Conservation (phyloP, 2,797 vertebrate species). For the Falco novaeseelandiae region DNA sequence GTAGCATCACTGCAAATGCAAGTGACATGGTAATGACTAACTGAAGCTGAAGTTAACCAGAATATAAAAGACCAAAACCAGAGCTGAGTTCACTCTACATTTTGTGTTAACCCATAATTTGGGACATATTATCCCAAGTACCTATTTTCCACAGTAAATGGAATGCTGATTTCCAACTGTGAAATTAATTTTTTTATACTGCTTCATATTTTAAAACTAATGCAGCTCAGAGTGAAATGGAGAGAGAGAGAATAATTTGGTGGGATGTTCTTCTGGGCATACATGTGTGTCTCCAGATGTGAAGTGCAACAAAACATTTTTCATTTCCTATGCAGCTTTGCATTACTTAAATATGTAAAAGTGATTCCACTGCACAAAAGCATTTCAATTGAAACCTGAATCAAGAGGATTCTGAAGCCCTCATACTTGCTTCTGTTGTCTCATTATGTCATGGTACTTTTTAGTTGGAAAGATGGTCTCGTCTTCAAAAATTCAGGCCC, state of each 20-base stretch:
- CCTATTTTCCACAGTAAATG: not conserved
- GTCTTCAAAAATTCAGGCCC: not conserved
- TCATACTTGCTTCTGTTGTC: not conserved
- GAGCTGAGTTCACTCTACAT: not conserved
- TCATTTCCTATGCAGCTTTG: slow-evolving; percentile 15
- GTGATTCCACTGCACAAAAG: not conserved
- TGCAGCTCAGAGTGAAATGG: not conserved
- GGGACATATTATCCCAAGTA: not conserved
- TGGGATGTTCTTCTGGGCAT: not conserved
- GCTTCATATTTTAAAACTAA: not conserved
- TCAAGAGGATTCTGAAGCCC: not conserved
- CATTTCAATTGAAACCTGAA: not conserved
- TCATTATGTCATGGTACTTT: not conserved
- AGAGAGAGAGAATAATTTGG: not conserved
- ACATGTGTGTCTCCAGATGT: not conserved
- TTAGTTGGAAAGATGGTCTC: not conserved
- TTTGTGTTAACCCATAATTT: not conserved
- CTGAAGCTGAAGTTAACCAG: not conserved
- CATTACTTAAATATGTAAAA: not conserved
- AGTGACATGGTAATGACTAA: not conserved
- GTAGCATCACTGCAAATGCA: not conserved
- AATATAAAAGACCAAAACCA: not conserved
- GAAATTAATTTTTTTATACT: not conserved
- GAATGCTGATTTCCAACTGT: not conserved
- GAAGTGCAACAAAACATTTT: not conserved